A percentile compares a stretch with the other conserved stretches of the same genome.
phyloP scores from a whole-genome alignment of 2,113 vertebrate genomes.

The Meriones unguiculatus region DNA sequence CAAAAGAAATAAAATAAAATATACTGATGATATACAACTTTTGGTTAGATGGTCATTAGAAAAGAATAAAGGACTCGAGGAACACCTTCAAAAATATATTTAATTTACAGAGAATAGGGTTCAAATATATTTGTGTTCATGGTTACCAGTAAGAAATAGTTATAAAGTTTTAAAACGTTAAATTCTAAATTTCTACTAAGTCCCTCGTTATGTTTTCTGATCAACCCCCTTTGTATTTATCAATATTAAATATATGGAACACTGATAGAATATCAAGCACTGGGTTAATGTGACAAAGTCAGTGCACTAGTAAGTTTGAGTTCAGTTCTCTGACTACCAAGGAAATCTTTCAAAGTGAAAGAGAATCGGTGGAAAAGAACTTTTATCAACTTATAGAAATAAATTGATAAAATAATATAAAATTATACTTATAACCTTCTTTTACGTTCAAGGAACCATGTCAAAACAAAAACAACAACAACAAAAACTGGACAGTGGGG shows the following conservation, averaged over 20 bases:
- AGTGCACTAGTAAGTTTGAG: neutral
- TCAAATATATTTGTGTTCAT: constrained; percentile 15
- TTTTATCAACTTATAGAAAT: constrained; percentile 31
- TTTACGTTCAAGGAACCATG: neutral
- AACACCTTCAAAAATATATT: neutral
- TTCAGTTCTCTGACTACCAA: constrained; percentile 38
- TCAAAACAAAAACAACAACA: too few species aligned
- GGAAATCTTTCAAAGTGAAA: neutral
- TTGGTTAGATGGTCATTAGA: neutral
- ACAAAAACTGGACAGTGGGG: neutral
- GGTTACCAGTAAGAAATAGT: neutral
- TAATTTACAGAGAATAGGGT: constrained; percentile 33
- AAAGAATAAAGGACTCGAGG: neutral
- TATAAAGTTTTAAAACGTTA: constrained; percentile 23
- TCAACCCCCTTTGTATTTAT: constrained; percentile 20
- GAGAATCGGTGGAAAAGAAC: neutral
- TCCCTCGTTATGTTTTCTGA: neutral
- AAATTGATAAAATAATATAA: neutral
- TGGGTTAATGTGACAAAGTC: constrained; percentile 20
- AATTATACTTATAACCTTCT: constrained; percentile 14
- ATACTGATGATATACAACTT: neutral
- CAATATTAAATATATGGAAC: constrained; percentile 8
- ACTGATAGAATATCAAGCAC: neutral
- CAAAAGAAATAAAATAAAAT: too few species aligned
- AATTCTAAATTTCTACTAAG: constrained; percentile 20